phyloP scores from a whole-genome alignment of 2,888 invertebrate genomes.

The Steromphala cineraria region DNA sequence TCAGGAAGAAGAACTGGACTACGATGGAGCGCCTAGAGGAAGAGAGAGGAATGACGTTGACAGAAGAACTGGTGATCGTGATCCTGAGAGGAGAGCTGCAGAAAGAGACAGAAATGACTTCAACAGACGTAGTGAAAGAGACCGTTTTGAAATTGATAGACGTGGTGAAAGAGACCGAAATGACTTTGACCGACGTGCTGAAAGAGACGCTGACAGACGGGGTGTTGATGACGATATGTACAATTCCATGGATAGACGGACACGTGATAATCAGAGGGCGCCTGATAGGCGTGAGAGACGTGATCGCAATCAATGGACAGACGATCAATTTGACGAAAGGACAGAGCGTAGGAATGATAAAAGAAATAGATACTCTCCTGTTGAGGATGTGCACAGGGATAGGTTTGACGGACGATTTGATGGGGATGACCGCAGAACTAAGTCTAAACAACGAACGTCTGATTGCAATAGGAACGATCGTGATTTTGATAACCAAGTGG shows the following conservation, averaged over 20 bases:
- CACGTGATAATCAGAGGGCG: background rate
- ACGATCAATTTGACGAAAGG: constrained; percentile 3
- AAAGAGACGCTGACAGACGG: background rate
- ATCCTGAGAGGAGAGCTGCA: background rate
- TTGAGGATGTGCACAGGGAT: background rate
- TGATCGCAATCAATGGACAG: background rate
- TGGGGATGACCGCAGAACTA: background rate
- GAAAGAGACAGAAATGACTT: constrained; percentile 1
- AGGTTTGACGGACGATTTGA: constrained; percentile 2
- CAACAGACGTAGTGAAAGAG: constrained; percentile 6
- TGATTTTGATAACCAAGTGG: background rate
- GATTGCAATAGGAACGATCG: background rate
- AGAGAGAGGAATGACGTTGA: constrained; percentile 23
- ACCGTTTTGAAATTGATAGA: background rate
- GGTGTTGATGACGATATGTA: constrained; percentile 19
- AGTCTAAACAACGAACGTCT: background rate
- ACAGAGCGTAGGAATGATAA: background rate
- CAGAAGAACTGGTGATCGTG: background rate
- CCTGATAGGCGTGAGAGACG: background rate
- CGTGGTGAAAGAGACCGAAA: background rate
- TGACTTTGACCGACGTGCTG: too few relatives aligned
- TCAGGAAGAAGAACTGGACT: background rate
- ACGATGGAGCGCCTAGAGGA: background rate
- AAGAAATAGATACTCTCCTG: background rate
- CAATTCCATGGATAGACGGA: background rate